Base-by-base conservation (phyloP, 2,797 vertebrate genomes). In the Chromis chromis region DNA sequence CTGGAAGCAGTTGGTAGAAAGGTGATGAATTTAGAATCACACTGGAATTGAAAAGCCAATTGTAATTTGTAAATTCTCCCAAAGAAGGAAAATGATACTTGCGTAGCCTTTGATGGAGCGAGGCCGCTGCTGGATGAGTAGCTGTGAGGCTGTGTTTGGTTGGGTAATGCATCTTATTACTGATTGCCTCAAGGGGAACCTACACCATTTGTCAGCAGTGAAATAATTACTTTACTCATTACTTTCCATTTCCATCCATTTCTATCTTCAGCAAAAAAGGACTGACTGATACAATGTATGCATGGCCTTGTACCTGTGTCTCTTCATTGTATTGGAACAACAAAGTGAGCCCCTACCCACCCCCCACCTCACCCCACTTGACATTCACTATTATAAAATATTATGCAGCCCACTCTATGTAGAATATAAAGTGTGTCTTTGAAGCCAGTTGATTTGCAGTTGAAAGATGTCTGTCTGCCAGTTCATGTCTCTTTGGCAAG, bases 401-500 rank as follows among this genome's bases (percentile, higher is more conserved):
- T 59, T 53, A 28, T 39, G 11, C 9, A 16, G 16, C 8, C 33
- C 53, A 22, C 33, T 22, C 36, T 46, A 24, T 22, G 42, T 36
- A 36, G 61, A 65, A 50, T 28, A 55, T 14, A 50, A 48, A 14
- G n/a, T 19, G 8, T 50, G 25, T 65, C 58, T 79, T 69, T 79
- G 59, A 72, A 64, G 63, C 27, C n/a, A 22, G 10, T 16, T 31
- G 25, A 50, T 66, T 58, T 78, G 75, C 46, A 70, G 63, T 53
- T 57, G 53, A 65, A 73, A 82, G 72, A 50, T 54, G 27, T 56
- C 55, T 21, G 21, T 67, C 53, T 72, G 53, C 27, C 28, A 39
- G 21, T 31, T 56, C 14, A 27, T 19, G 13, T 57, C 19, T 21
- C 21, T 62, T 48, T 68, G 64, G 64, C 49, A 22, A 33, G 12